phyloP scores from a whole-genome alignment of 1,140 invertebrate genomes.

The Lithobius niger region DNA sequence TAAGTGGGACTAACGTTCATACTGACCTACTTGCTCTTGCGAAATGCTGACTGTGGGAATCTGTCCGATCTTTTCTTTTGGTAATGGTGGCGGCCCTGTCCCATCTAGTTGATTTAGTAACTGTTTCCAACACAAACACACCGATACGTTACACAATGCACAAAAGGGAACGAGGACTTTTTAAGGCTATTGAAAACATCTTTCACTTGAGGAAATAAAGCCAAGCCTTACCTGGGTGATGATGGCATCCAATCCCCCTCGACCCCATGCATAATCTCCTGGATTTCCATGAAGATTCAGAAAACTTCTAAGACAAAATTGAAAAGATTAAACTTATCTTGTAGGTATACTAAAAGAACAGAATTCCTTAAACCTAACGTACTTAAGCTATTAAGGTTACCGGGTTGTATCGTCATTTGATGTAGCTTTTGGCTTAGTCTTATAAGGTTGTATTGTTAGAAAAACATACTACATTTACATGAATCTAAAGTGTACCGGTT shows the following conservation, averaged over 20 bases:
- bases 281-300: slow-evolving; percentile 56
- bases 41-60: slow-evolving; percentile 63
- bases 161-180: too few species aligned
- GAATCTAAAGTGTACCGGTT: too few species aligned
- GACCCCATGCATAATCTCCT: slow-evolving; percentile 71
- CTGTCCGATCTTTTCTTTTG: slow-evolving; percentile 69
- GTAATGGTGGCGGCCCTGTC: slow-evolving; percentile 77
- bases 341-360: background rate
- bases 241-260: slow-evolving; percentile 79
- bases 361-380: background rate
- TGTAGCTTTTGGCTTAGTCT: too few species aligned
- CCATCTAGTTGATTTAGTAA: slow-evolving; percentile 89
- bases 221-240: slow-evolving; percentile 63
- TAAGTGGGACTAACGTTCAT: too few species aligned
- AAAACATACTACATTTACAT: too few species aligned
- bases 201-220: background rate
- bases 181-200: background rate
- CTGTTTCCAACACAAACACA: slow-evolving; percentile 21
- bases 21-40: slow-evolving; percentile 61
- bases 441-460: too few species aligned
- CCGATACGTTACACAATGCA: too few species aligned
- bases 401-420: too few species aligned
- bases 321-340: slow-evolving; percentile 14
- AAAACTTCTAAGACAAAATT: slow-evolving; percentile 22
- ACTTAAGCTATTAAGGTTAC: too few species aligned